These are phyloP conservation scores for Mesorhabditis belari DNA, from an alignment of 2,888 invertebrate genomes.

Conservation along the genomic window DNA sequence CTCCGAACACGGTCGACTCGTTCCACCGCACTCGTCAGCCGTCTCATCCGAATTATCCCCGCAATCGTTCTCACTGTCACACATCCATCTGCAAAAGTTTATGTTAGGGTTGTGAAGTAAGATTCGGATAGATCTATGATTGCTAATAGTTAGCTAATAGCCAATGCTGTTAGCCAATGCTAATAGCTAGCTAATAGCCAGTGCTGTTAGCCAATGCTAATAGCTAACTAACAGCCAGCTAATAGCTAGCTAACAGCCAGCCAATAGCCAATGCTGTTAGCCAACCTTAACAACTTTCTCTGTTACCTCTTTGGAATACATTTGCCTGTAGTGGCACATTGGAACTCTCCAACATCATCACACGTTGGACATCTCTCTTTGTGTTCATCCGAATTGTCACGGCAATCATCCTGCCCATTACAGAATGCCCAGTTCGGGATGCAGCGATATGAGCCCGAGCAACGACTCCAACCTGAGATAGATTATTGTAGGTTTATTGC, in stretches of 20 bases:
- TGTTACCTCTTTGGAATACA: conserved; percentile 72
- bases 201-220: no score
- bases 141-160: no score
- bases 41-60: conserved; percentile 75
- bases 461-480: conserved; percentile 56
- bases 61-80: conserved; percentile 74
- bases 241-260: no score
- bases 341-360: conserved; percentile 78
- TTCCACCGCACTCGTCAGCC: conserved; percentile 59
- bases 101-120: no score
- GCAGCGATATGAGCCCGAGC: conserved; percentile 68
- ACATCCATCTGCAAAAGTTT: conserved; percentile 34
- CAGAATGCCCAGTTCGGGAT: conserved; percentile 97
- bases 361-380: conserved; percentile 65
- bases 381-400: conserved; percentile 81
- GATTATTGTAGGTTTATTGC: neutral
- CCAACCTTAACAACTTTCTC: conserved; percentile 66
- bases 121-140: no score
- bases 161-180: no score
- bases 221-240: no score
- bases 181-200: no score
- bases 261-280: no score
- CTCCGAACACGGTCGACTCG: conserved; percentile 60
- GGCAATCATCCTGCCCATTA: conserved; percentile 84
- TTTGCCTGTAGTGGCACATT: conserved; percentile 61